phyloP scores from a whole-genome alignment of 2,113 vertebrate genomes.

The Charina bottae region DNA sequence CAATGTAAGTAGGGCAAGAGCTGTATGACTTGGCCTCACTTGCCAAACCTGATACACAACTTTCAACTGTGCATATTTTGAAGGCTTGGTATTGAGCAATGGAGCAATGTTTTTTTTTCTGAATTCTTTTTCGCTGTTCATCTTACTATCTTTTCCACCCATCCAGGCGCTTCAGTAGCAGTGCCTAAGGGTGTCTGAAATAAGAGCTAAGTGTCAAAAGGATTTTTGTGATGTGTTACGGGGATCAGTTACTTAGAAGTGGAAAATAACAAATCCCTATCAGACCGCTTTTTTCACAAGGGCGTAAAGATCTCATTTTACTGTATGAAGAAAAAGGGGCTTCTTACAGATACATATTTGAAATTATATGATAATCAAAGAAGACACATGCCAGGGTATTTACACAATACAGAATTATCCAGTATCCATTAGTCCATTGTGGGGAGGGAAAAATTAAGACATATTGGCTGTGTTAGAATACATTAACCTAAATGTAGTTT shows the following conservation, averaged over 20 bases:
- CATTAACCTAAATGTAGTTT: background rate
- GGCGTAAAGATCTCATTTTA: background rate
- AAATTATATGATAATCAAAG: background rate
- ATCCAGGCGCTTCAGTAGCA: background rate
- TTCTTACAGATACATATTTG: background rate
- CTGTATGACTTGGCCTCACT: background rate
- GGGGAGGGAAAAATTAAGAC: background rate
- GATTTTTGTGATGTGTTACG: background rate
- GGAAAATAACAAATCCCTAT: background rate
- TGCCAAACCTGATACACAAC: background rate
- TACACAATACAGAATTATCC: background rate
- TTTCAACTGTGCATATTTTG: background rate
- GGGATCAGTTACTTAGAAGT: background rate
- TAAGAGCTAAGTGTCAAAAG: background rate
- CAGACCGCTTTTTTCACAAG: background rate
- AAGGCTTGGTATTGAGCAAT: background rate
- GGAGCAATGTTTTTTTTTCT: background rate
- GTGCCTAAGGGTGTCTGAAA: background rate
- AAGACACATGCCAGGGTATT: background rate
- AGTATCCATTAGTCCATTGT: background rate
- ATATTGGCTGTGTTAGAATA: background rate
- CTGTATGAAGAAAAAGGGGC: background rate
- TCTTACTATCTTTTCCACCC: background rate
- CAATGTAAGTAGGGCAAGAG: no score
- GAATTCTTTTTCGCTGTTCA: background rate